phyloP scores from a whole-genome alignment of 2,888 invertebrate species.

The Cosmopolites sordidus region DNA sequence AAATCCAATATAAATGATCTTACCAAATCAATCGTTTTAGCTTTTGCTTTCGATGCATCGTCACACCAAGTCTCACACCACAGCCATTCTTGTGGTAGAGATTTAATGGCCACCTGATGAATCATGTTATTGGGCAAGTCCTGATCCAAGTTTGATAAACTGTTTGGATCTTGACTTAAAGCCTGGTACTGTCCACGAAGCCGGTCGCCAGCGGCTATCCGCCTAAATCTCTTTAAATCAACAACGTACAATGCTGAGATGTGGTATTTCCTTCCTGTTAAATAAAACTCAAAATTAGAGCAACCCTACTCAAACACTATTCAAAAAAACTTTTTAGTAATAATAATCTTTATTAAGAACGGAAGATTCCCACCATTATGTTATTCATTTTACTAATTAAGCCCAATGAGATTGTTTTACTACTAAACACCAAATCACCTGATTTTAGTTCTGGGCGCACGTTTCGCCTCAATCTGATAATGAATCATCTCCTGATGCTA shows the following conservation, averaged over 20 bases:
- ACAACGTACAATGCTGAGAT: constrained; percentile 98
- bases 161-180: constrained; percentile 97
- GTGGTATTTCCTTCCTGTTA: constrained; percentile 60
- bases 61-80: constrained; percentile 99
- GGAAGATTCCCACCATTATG: no score
- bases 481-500: no score
- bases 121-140: constrained; percentile 99
- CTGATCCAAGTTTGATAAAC: constrained; percentile 86
- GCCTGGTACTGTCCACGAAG: constrained; percentile 98
- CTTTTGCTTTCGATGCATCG: constrained; percentile 77
- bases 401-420: no score
- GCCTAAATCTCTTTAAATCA: constrained; percentile 91
- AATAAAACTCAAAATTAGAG: no score
- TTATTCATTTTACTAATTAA: no score
- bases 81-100: constrained; percentile 97
- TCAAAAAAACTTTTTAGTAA: no score
- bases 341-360: no score
- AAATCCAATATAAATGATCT: constrained; percentile 42
- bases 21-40: constrained; percentile 97
- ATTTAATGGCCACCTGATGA: constrained; percentile 97
- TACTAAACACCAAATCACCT: no score
- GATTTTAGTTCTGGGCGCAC: no score
- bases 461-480: no score
- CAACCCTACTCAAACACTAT: no score
- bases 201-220: constrained; percentile 97